These are phyloP conservation scores for Neuroscelio doddi DNA, from an alignment of 2,888 invertebrate species.

Conservation along the genomic window DNA sequence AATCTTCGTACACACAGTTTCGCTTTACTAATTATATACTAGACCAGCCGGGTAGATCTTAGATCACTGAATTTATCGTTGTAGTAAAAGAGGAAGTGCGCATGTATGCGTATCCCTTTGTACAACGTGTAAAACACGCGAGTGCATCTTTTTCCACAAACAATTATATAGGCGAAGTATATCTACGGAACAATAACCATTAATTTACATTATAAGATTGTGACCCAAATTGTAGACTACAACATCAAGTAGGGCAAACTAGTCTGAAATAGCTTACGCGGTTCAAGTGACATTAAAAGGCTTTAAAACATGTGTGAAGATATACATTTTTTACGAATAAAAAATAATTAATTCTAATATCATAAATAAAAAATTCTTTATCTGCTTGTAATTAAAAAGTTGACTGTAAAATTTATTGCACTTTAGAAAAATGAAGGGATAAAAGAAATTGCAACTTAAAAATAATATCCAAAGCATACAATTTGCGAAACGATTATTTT, in stretches of 20 bases:
- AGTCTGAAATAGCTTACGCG: slow-evolving; percentile 4
- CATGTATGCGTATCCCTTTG: slow-evolving; percentile 18
- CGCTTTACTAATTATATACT: slow-evolving; percentile 21
- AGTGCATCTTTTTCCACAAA: slow-evolving; percentile 34
- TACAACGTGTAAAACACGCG: slow-evolving; percentile 12
- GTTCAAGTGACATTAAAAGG: slow-evolving; percentile 8
- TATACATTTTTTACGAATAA: no score
- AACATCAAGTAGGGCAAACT: slow-evolving; percentile 5
- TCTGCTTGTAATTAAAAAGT: no score
- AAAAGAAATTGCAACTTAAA: no score
- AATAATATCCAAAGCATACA: no score
- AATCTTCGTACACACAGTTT: slow-evolving; percentile 20
- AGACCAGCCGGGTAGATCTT: slow-evolving; percentile 18
- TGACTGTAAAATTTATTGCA: no score
- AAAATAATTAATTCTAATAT: no score
- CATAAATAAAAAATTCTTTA: no score
- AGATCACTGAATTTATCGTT: slow-evolving; percentile 32
- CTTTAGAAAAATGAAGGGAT: no score
- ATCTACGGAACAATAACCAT: slow-evolving; percentile 17
- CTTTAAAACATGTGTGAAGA: no score
- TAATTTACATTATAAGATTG: slow-evolving; percentile 27
- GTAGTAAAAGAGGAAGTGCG: slow-evolving; percentile 17
- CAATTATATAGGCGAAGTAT: slow-evolving; percentile 20
- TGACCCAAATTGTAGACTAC: background rate
- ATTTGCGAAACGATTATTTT: no score